Evolutionary conservation across 2,797 vertebrate genomes (phyloP), one percentile per base, ranked within the genome.

Genomic region (Pipistrellus pipistrellus): DNA sequence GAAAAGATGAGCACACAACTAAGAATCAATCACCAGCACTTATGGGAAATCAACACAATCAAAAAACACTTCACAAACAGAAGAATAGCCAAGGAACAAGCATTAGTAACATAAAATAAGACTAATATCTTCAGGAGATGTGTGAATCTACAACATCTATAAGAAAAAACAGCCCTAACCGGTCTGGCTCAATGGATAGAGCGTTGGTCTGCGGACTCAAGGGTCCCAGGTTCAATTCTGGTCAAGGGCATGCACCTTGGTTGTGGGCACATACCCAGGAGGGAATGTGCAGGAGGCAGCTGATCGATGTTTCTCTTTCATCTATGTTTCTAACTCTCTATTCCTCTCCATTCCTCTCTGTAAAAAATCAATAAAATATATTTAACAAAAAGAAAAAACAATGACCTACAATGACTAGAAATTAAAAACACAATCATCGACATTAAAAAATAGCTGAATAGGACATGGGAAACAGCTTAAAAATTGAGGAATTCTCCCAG

Each of bases 341-440:
- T 44, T 11, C 44, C 44, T 11, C 44, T 11, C 44, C 44, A 9
- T 44, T 44, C 9, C 44, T 44, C 44, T 44, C 44, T 44, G 44
- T 44, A 44, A 44, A 44, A 44, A 44, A 11, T 44, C 44, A 44
- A 44, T 44, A 44, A 44, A 44, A 44, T 11, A 44, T 44, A 44
- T 44, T 44, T 44, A 44, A 44, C 44, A 44, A 44, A 44, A 44
- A 44, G 44, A 75, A 38, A 93, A 93, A 81, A 85, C 7, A 90
- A 84, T 94, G 44, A 91, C 0, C 21, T 85, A 82, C 0, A 30
- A 38, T 92, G 84, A 93, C 4, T 69, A 87, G n/a, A 92, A 85
- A 91, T 88, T 88, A 66, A 84, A 92, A 87, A 92, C 92, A 66
- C 14, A 84, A 90, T 64, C 14, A 11, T 72, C 62, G n/a, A 94